phyloP scores from a whole-genome alignment of 2,888 invertebrate genomes.

The Latheticus oryzae region DNA sequence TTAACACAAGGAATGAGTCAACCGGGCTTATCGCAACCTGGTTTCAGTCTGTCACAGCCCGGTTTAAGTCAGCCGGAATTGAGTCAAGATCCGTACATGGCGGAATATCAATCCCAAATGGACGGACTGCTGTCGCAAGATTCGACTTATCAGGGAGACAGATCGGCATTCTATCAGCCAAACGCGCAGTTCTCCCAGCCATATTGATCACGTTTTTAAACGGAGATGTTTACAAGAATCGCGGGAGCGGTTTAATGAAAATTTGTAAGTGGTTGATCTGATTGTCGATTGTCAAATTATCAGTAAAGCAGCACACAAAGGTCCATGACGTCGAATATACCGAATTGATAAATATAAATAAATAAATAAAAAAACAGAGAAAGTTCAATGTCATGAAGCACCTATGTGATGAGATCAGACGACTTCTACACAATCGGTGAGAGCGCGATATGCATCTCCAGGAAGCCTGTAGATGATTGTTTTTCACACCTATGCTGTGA shows the following conservation, averaged over 20 bases:
- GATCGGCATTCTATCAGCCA: constrained; percentile 71
- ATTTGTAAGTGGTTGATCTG: constrained; percentile 62
- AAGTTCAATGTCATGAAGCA: constrained; percentile 42
- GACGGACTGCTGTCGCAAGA: constrained; percentile 94
- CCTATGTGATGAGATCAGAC: constrained; percentile 40
- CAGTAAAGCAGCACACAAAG: constrained; percentile 58
- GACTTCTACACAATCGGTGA: constrained; percentile 40
- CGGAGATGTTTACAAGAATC: constrained; percentile 57
- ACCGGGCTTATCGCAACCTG: constrained; percentile 75
- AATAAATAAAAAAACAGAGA: too few species aligned
- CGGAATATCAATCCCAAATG: constrained; percentile 92
- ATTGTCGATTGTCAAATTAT: constrained; percentile 57
- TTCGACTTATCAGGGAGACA: constrained; percentile 67
- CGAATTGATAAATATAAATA: constrained; percentile 50
- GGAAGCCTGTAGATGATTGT: constrained; percentile 52
- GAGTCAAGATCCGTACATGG: constrained; percentile 85
- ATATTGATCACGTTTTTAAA: constrained; percentile 71
- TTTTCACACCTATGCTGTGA: constrained; percentile 52
- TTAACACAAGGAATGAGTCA: constrained; percentile 83
- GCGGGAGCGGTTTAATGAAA: constrained; percentile 63
- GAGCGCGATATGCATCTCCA: constrained; percentile 41
- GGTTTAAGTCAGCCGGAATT: constrained; percentile 79
- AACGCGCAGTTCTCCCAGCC: constrained; percentile 75
- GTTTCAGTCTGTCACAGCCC: constrained; percentile 75
- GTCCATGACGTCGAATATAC: constrained; percentile 54